Percentiles rank a stretch among this genome's conserved stretches.
These are phyloP conservation scores for Bombylius discolor DNA, from an alignment of 2,888 invertebrate genomes.

Conservation along the genomic window DNA sequence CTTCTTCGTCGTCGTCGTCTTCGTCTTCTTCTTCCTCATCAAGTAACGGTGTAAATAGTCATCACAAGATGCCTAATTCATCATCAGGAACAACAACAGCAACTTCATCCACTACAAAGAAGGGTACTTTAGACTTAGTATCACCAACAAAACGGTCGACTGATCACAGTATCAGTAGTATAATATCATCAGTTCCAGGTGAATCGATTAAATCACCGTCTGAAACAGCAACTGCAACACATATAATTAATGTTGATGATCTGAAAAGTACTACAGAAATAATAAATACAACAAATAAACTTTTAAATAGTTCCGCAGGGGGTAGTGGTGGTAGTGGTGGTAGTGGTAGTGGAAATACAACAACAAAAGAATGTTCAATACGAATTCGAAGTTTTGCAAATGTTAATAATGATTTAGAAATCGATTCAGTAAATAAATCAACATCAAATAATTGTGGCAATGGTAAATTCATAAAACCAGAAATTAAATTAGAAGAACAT, in stretches of 20 bases:
- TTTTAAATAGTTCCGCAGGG: conserved; percentile 17
- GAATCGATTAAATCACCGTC: not conserved
- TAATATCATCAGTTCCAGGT: conserved; percentile 19
- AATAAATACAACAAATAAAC: conserved; percentile 30
- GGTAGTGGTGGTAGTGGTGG: not conserved
- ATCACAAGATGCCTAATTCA: conserved; percentile 8
- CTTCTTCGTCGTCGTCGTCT: too few relatives aligned
- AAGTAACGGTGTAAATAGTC: not conserved
- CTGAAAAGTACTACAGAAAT: conserved; percentile 31
- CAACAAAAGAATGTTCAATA: conserved; percentile 8
- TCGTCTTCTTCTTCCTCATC: too few relatives aligned
- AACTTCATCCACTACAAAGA: conserved; percentile 13
- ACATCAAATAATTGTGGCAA: not conserved
- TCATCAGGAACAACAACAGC: conserved; percentile 14
- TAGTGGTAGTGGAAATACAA: not conserved
- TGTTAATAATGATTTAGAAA: conserved; percentile 8
- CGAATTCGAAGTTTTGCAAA: conserved; percentile 13
- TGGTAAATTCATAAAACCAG: not conserved
- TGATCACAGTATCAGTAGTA: conserved; percentile 31
- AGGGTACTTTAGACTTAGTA: conserved; percentile 18
- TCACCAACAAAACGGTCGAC: conserved; percentile 24
- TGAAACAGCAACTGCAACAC: conserved; percentile 16
- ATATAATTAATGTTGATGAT: conserved; percentile 32
- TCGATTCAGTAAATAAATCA: not conserved
- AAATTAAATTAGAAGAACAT: conserved; percentile 12